These are phyloP conservation scores for Coranthus polyacanthus DNA, from an alignment of 2,797 vertebrate genomes.

Conservation along the genomic window DNA sequence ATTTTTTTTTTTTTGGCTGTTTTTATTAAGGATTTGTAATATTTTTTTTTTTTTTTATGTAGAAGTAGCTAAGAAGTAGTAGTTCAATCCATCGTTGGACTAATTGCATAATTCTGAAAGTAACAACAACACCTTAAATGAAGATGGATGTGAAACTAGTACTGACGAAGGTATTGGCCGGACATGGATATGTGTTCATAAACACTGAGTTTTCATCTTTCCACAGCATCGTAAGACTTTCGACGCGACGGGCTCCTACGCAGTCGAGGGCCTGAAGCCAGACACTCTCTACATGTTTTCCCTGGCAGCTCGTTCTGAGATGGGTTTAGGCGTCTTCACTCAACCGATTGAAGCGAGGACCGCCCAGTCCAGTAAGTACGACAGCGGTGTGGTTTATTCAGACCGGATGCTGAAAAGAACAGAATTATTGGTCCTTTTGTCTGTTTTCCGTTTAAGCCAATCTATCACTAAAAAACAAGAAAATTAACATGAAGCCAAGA, in stretches of 20 bases:
- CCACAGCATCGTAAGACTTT: conserved; percentile 90
- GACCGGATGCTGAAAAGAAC: neutral
- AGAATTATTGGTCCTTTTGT: neutral
- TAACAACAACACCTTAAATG: too few relatives aligned
- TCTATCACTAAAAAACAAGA: too few relatives aligned
- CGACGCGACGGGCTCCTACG: conserved; percentile 88
- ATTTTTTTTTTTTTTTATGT: neutral
- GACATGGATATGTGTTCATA: too few relatives aligned
- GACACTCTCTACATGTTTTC: conserved; percentile 93
- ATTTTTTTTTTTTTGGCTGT: too few relatives aligned
- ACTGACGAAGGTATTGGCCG: neutral
- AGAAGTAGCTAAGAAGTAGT: too few relatives aligned
- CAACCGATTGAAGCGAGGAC: conserved; percentile 89
- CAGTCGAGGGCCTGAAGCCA: conserved; percentile 92
- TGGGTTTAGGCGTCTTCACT: conserved; percentile 93
- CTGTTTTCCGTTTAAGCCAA: too few relatives aligned
- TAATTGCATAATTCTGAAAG: too few relatives aligned
- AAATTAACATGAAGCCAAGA: too few relatives aligned
- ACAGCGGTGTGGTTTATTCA: neutral
- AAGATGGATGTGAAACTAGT: too few relatives aligned
- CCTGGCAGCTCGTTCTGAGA: conserved; percentile 91
- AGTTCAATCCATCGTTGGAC: too few relatives aligned
- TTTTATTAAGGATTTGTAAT: neutral
- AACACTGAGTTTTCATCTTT: conserved; percentile 28
- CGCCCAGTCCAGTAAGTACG: conserved; percentile 94